Conservation (phyloP, 2,888 invertebrate species). For the Spisula solida region DNA sequence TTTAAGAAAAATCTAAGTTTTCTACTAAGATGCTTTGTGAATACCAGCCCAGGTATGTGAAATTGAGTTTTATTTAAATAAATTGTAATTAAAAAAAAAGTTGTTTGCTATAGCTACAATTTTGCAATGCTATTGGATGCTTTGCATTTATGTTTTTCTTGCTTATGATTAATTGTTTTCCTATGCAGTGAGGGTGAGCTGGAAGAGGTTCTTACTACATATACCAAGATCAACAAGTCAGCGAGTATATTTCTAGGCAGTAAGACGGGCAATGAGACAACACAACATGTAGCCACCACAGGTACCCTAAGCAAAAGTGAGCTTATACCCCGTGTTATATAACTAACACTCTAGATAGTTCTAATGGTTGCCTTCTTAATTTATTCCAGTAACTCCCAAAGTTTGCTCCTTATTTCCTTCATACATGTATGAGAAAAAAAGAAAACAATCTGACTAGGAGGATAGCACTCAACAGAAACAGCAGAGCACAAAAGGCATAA, state of each 20-base stretch:
- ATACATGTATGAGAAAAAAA: no score
- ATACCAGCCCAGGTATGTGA: background rate
- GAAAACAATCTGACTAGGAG: no score
- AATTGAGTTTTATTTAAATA: background rate
- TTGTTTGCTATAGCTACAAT: no score
- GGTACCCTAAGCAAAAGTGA: conserved; percentile 35
- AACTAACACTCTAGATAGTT: background rate
- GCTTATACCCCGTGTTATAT: conserved; percentile 18
- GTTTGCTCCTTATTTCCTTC: no score
- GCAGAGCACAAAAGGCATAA: no score
- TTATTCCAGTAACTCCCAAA: no score
- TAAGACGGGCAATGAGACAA: conserved; percentile 63
- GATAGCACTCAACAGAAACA: no score
- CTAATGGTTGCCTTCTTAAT: conserved; percentile 4
- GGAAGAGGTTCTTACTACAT: conserved; percentile 87
- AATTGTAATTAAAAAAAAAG: background rate
- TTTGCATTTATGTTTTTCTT: no score
- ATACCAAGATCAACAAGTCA: conserved; percentile 87
- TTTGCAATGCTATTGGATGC: no score
- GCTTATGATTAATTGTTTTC: background rate
- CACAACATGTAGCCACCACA: conserved; percentile 68
- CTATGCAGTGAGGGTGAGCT: conserved; percentile 85
- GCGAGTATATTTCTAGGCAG: conserved; percentile 87
- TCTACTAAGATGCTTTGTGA: no score
- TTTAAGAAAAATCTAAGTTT: no score